A percentile compares a stretch with the other conserved stretches of the same genome.
phyloP scores from a whole-genome alignment of 2,888 invertebrate species.

The Apamea sordens region DNA sequence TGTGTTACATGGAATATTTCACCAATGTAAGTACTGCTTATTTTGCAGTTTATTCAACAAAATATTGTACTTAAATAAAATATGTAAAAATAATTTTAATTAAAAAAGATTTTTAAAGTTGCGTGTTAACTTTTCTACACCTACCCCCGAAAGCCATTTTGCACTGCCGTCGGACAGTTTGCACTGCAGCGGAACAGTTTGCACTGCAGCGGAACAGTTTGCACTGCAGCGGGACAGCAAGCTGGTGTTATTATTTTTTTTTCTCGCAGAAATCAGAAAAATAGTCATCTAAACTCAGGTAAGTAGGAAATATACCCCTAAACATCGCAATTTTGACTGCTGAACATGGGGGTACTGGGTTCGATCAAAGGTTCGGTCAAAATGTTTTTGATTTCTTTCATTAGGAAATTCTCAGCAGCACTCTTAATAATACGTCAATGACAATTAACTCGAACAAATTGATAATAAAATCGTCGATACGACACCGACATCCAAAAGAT shows the following conservation, averaged over 20 bases:
- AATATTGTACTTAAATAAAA: too few relatives aligned
- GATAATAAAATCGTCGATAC: slow-evolving; percentile 20
- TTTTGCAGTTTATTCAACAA: too few relatives aligned
- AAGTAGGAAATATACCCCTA: neutral
- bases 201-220: neutral
- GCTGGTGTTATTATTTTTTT: neutral
- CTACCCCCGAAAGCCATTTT: too few relatives aligned
- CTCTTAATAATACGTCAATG: neutral
- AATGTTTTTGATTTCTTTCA: neutral
- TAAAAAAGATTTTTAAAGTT: too few relatives aligned
- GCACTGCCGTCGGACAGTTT: too few relatives aligned
- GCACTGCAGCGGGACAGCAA: neutral
- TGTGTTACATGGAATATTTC: too few relatives aligned
- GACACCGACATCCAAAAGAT: neutral
- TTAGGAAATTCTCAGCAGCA: neutral
- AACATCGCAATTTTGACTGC: neutral
- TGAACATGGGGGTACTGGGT: neutral
- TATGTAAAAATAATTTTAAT: too few relatives aligned
- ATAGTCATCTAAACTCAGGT: neutral
- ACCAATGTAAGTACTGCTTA: too few relatives aligned
- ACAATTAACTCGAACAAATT: neutral
- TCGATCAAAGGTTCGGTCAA: neutral
- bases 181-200: too few relatives aligned
- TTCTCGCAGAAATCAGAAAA: neutral
- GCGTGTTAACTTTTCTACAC: too few relatives aligned